Percentiles rank a stretch among this genome's conserved stretches.
phyloP scores from a whole-genome alignment of 2,113 vertebrate genomes.

The Gambusia affinis region DNA sequence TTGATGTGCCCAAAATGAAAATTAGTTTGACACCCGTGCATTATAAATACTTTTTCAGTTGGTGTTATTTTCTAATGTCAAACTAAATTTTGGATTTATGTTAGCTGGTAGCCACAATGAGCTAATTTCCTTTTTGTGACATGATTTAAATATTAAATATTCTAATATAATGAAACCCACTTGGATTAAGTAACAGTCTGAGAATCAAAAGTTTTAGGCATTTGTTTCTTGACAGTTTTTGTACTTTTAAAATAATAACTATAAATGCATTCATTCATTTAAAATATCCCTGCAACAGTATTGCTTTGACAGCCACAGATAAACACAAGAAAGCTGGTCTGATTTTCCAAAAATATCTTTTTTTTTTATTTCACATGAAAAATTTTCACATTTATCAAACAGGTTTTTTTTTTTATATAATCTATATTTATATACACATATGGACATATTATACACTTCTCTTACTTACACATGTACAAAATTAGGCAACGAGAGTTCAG shows the following conservation, averaged over 20 bases:
- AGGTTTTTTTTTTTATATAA: conserved; percentile 72
- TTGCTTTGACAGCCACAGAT: not conserved
- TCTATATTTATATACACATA: conserved; percentile 60
- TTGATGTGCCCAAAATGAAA: too few species aligned
- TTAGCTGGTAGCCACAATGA: not conserved
- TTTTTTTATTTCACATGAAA: conserved; percentile 76
- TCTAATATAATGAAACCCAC: not conserved
- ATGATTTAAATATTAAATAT: not conserved
- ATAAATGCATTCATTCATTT: not conserved
- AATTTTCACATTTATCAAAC: conserved; percentile 80
- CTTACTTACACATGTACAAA: conserved; percentile 81
- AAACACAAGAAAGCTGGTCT: conserved; percentile 37
- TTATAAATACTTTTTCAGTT: not conserved
- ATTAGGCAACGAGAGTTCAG: conserved; percentile 62
- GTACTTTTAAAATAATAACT: not conserved
- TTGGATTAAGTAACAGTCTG: not conserved
- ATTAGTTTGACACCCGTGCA: too few species aligned
- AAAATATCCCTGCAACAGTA: not conserved
- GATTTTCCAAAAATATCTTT: conserved; percentile 75
- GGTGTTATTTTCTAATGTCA: not conserved
- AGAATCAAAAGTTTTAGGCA: too few species aligned
- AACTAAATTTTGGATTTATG: not conserved
- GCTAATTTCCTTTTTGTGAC: not conserved
- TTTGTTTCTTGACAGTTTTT: too few species aligned
- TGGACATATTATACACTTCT: conserved; percentile 70